Percentiles rank a stretch among this genome's conserved stretches.
Evolutionary conservation across 2,113 vertebrate species (phyloP).

Genomic region (Chloropsis cyanopogon): DNA sequence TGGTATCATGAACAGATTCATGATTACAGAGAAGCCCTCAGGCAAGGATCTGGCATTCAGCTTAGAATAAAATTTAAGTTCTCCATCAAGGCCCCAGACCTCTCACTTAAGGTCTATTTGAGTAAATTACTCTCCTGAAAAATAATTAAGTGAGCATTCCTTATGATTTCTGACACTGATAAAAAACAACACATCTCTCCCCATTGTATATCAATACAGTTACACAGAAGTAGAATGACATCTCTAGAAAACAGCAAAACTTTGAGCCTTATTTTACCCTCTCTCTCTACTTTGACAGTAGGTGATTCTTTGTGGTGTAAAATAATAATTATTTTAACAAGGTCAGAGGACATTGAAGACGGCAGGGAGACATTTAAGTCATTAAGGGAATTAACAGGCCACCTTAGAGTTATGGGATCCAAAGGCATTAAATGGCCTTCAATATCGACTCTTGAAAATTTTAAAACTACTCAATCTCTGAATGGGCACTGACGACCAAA

Average conservation of each 20-base stretch:
- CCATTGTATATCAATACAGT: rapidly evolving
- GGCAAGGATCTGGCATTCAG: neutral
- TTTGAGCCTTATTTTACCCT: neutral
- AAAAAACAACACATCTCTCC: neutral
- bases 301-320: neutral
- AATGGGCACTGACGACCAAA: neutral
- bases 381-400: neutral
- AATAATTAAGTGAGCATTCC: neutral
- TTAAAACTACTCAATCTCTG: neutral
- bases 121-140: neutral
- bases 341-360: neutral
- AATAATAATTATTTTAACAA: neutral
- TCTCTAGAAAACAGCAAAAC: neutral
- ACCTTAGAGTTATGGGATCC: neutral
- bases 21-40: neutral
- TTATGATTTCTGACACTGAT: neutral
- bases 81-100: neutral
- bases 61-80: neutral
- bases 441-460: neutral
- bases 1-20: neutral
- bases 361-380: neutral
- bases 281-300: neutral
- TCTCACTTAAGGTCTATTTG: neutral
- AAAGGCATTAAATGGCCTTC: neutral
- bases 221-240: neutral